Evolutionary conservation across 1,140 invertebrate genomes (phyloP), one percentile per base, ranked within the genome.

Genomic region (Bombus haemorrhoidalis): DNA sequence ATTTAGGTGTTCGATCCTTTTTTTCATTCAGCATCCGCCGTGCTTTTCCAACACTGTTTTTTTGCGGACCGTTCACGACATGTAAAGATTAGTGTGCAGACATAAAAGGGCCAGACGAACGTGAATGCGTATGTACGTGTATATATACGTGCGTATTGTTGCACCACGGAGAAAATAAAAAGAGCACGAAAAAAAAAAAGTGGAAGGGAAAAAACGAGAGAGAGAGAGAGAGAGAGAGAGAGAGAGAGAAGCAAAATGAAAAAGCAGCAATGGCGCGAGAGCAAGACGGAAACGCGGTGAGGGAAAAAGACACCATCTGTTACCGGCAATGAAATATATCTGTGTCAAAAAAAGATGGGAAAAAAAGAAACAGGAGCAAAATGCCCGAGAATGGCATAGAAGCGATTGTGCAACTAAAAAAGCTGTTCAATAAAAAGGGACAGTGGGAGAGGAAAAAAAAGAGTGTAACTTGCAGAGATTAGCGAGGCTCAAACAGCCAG

Each of bases 271-370:
- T 47, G 9, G 22, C 18, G n/a, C 57, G 43, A 43, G 69, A 68
- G 69, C 22, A 34, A 68, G 66, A 78, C n/a, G 64, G 34, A 57
- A 47, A 72, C 32, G 22, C 12, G 12, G 22, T 13, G 71, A 81
- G 34, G 57, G 41, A 78, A 41, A 47, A 75, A 59, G 81, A 75
- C 57, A 43, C 80, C 53, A 43, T 59, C 43, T 71, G 79, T 47
- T 80, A 47, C 66, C 37, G 37, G 68, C 69, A 64, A 64, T 82
- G 81, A 82, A 75, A 82, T 75, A 82, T 75, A 64, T 82, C 53
- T 59, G 13, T 25, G 71, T 64, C 37, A 57, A 80, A 69, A 69
- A 81, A 81, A 81, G 69, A 82, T 10, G 53, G 1, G 25, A 13
- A 28, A 34, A 32, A 72, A 41, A 74, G 37, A 10, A 34, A 41